These are phyloP conservation scores for Polyodon spathula DNA, from an alignment of 2,113 vertebrate species.

Conservation along the genomic window DNA sequence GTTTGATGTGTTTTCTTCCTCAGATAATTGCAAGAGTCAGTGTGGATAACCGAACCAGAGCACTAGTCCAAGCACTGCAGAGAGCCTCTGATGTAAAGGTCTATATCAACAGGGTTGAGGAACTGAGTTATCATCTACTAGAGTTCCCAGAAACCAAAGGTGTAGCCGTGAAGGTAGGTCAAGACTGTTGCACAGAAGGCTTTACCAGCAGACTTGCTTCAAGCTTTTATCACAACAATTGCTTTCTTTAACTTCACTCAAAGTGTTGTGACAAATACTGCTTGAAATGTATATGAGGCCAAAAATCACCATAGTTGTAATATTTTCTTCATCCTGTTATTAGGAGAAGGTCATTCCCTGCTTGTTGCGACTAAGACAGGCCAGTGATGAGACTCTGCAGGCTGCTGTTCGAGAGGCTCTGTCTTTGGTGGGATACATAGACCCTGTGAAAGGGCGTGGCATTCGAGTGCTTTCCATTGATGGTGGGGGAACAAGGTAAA, in stretches of 20 bases:
- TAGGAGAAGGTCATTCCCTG: constrained; percentile 81
- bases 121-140: constrained; percentile 85
- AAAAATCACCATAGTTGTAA: too few relatives aligned
- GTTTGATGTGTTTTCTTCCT: constrained; percentile 23
- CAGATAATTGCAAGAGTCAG: constrained; percentile 94
- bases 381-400: constrained; percentile 71
- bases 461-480: constrained; percentile 82
- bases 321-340: constrained; percentile 15
- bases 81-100: constrained; percentile 73
- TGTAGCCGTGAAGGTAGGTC: constrained; percentile 79
- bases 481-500: constrained; percentile 87
- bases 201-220: too few relatives aligned
- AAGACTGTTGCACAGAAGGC: too few relatives aligned
- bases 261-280: too few relatives aligned
- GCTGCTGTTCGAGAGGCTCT: constrained; percentile 82
- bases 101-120: constrained; percentile 86
- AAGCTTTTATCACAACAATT: too few relatives aligned
- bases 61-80: constrained; percentile 78
- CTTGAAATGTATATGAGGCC: too few relatives aligned
- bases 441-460: constrained; percentile 80
- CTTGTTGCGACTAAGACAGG: constrained; percentile 73
- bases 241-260: too few relatives aligned
- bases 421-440: constrained; percentile 74
- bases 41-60: constrained; percentile 88
- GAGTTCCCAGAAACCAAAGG: constrained; percentile 88